Evolutionary conservation across 2,113 vertebrate genomes (phyloP).

Genomic region (Platichthys stellatus): DNA sequence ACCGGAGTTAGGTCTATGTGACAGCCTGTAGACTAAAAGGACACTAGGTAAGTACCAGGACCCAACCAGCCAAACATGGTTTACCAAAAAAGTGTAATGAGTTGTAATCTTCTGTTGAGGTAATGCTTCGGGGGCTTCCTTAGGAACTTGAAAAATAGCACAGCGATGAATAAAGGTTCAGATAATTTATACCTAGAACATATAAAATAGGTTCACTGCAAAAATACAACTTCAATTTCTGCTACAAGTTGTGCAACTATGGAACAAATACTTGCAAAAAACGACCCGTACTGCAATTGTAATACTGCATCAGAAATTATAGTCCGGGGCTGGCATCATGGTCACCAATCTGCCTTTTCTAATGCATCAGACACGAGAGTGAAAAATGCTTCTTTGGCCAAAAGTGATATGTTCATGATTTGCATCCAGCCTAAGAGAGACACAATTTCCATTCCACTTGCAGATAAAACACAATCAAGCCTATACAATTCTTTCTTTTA

Average conservation of each 20-base stretch:
- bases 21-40: too few relatives aligned
- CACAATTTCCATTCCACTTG: neutral
- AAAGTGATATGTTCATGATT: neutral
- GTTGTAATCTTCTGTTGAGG: too few relatives aligned
- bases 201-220: neutral
- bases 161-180: neutral
- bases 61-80: too few relatives aligned
- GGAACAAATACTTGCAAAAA: neutral
- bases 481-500: neutral
- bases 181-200: neutral
- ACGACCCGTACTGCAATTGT: neutral
- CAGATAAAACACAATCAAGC: slow-evolving; percentile 9
- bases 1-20: too few relatives aligned
- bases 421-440: neutral
- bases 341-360: neutral
- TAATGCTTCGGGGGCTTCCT: too few relatives aligned
- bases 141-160: neutral
- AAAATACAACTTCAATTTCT: slow-evolving; percentile 13
- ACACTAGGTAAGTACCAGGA: too few relatives aligned
- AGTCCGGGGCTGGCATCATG: neutral
- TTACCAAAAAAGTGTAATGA: too few relatives aligned
- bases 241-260: neutral
- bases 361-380: neutral
- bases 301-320: slow-evolving; percentile 21
- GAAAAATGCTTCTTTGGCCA: neutral